phyloP scores from a whole-genome alignment of 2,888 invertebrate genomes.

The Antheraea assamensis region DNA sequence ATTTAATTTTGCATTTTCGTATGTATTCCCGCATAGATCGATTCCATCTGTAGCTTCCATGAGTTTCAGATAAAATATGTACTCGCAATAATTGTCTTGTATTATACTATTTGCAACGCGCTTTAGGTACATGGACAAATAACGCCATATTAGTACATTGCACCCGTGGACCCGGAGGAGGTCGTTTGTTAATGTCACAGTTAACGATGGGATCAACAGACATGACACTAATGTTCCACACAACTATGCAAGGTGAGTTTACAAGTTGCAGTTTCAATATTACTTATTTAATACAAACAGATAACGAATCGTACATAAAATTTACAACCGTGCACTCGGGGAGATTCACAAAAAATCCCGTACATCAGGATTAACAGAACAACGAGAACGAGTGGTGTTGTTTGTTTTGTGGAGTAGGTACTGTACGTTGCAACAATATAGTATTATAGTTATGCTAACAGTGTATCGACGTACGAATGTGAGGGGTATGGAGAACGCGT shows the following conservation, averaged over 20 bases:
- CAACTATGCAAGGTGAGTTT: not conserved
- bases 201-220: no score
- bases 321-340: slow-evolving; percentile 24
- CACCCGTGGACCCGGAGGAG: no score
- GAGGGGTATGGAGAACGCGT: slow-evolving; percentile 17
- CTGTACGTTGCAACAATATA: slow-evolving; percentile 18
- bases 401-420: slow-evolving; percentile 18
- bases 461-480: slow-evolving; percentile 19
- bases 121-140: no score
- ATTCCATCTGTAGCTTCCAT: no score
- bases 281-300: not conserved
- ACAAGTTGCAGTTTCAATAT: not conserved
- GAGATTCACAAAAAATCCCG: slow-evolving; percentile 26
- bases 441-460: not conserved
- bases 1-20: not conserved
- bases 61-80: no score
- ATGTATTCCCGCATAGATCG: no score
- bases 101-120: no score
- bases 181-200: no score
- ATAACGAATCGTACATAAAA: slow-evolving; percentile 16
- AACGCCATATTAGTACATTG: no score
- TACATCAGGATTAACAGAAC: slow-evolving; percentile 29
- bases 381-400: slow-evolving; percentile 23
- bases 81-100: no score
- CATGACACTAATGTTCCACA: not conserved